Base-by-base conservation (phyloP, 2,113 vertebrate species). In the Quiscalus mexicanus region DNA sequence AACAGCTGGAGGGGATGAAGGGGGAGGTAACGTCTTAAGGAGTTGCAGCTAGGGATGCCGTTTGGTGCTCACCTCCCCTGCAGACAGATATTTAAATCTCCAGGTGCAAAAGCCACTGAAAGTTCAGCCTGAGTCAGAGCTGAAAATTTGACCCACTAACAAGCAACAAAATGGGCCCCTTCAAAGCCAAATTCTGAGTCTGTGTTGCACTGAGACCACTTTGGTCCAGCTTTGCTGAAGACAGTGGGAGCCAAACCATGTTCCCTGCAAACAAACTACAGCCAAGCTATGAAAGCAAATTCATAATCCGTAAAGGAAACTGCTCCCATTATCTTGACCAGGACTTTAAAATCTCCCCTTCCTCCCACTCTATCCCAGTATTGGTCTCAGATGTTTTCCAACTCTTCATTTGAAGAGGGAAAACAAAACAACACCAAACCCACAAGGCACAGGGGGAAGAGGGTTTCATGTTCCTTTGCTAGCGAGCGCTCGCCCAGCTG, bases 101-200 rank as follows among this genome's bases (percentile, higher is more conserved):
- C 95, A 95, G 93, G 95, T 96, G 90, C 76, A 90, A 90, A 95
- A 93, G 92, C 86, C 95, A 96, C 86, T 45, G 92, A 94, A 94
- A 96, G 90, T 95, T 94, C 95, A 96, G 56, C 88, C 82, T 88
- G 94, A 94, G 70, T 94, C 82, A 94, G 50, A 88, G 88, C 92
- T 86, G 80, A 90, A 86, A 70, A 49, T 70, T 47, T 87, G 82
- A 75, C 83, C 92, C 53, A 28, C 50, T 52, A 58, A 64, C 17
- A 82, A 60, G 37, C 25, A 92, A 44, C 11, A 50, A 59, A 86
- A 84, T 1, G 0, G 68, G n/a, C 35, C 49, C 58, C 19, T 35
- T 37, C 44, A 49, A 70, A 84, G 44, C 18, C 55, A 30, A 47
- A 69, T 60, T 42, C 59, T 33, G 59, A 68, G 28, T 20, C n/a